Percentiles rank a stretch among this genome's conserved stretches.
phyloP scores from a whole-genome alignment of 1,140 invertebrate species.

The Euwallacea fornicatus region DNA sequence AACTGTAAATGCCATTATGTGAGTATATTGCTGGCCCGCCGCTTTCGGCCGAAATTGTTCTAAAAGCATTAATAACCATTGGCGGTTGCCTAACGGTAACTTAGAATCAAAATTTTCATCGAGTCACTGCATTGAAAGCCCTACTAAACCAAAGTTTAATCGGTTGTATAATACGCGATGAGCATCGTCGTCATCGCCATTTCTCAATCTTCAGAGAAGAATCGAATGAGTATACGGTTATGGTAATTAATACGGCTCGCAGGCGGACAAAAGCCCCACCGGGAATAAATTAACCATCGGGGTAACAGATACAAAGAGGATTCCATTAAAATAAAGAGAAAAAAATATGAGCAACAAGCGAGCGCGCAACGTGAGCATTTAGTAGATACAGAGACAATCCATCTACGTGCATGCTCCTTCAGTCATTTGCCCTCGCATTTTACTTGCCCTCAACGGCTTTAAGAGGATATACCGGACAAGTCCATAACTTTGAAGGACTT shows the following conservation, averaged over 20 bases:
- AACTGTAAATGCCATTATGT: too few relatives aligned
- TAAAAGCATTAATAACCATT: too few relatives aligned
- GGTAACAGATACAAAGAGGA: conserved; percentile 20
- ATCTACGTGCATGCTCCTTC: conserved; percentile 19
- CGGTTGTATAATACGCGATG: too few relatives aligned
- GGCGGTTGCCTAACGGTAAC: too few relatives aligned
- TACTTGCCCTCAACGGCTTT: conserved; percentile 11
- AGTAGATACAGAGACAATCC: conserved; percentile 15
- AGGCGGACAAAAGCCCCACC: conserved; percentile 5
- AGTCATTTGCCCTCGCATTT: conserved; percentile 27
- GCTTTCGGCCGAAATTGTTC: too few relatives aligned
- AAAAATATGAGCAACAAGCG: conserved; percentile 12
- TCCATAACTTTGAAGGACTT: neutral
- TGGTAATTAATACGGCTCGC: conserved; percentile 7
- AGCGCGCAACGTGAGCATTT: conserved; percentile 11
- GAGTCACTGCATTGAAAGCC: too few relatives aligned
- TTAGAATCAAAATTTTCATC: too few relatives aligned
- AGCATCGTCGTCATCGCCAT: too few relatives aligned
- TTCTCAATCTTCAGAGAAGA: too few relatives aligned
- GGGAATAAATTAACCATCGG: conserved; percentile 8
- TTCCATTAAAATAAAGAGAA: conserved; percentile 22
- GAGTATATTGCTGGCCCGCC: too few relatives aligned
- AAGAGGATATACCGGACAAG: conserved; percentile 8
- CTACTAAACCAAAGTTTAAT: too few relatives aligned
- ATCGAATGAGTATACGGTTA: neutral